These are phyloP conservation scores for Sturnus vulgaris DNA, from an alignment of 2,113 vertebrate genomes.

Conservation along the genomic window DNA sequence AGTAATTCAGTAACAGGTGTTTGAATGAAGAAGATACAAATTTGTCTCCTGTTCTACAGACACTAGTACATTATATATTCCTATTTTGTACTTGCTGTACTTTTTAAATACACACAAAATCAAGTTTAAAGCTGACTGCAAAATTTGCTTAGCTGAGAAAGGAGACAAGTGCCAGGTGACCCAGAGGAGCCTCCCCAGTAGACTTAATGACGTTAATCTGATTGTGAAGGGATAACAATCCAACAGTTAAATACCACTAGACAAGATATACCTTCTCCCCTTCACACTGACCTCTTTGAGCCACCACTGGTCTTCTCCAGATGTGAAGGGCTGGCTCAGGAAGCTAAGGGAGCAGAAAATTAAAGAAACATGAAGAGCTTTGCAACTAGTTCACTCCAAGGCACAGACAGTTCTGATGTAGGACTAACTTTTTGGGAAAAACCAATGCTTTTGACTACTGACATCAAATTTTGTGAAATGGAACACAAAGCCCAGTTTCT, in stretches of 20 bases:
- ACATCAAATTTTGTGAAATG: background rate
- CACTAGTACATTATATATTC: background rate
- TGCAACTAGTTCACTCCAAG: background rate
- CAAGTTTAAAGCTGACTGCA: background rate
- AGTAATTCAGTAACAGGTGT: background rate
- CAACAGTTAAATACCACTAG: background rate
- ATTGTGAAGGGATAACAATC: background rate
- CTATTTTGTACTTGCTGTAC: background rate
- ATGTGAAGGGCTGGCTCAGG: background rate
- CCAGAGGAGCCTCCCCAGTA: background rate
- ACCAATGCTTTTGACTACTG: background rate
- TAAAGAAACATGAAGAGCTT: background rate
- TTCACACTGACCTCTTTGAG: background rate
- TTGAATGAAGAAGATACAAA: background rate
- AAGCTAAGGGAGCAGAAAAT: background rate
- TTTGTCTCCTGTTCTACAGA: background rate
- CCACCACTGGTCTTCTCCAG: background rate
- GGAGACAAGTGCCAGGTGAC: background rate
- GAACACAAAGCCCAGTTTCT: background rate
- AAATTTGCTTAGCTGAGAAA: background rate
- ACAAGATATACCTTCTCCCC: background rate
- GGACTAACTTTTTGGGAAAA: background rate
- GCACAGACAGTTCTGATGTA: background rate
- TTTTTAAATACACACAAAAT: background rate
- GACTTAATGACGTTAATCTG: background rate